Evolutionary conservation across 2,797 vertebrate species (phyloP), one percentile per base, ranked within the genome.

Genomic region (Sebastiscus albofasciatus): DNA sequence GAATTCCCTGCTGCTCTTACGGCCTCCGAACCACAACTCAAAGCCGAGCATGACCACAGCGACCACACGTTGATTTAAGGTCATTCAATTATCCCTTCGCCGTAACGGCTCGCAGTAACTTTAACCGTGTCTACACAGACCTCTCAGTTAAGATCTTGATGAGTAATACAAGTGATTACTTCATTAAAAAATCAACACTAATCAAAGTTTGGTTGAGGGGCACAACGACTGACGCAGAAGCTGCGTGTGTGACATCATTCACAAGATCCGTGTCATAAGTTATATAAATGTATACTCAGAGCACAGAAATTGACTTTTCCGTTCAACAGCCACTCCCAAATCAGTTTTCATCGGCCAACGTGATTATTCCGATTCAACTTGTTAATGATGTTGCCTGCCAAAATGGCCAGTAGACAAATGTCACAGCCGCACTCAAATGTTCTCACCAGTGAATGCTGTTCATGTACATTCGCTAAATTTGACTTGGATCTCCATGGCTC

Each of bases 51-150:
- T 82, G 76, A 91, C 82, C 89, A 79, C 82, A 89, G 87, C 64
- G 73, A 88, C 87, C 85, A 80, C 87, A 85, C 52, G 24, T 22
- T 91, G 84, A 89, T 90, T 91, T 89, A 67, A 87, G 79, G 84
- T 90, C 82, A 81, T 86, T 87, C 65, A 92, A 75, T 89, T 89
- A 92, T 80, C 83, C 83, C 84, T 66, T 85, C 81, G 66, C 68
- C 72, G 60, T 76, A 79, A 78, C 62, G 64, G 77, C 72, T 72
- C 71, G 69, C 67, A 71, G 71, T 82, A 75, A 89, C 75, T 81
- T 84, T 78, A 85, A 80, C 67, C 73, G 39, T 29, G 64, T 46
- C 77, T 56, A 24, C 76, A 67, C 79, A 60, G 62, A 64, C 22
- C 67, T 65, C 34, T 65, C 31, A 52, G 33, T 75, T 65, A 62